Evolutionary conservation across 2,888 invertebrate species (phyloP).

Genomic region (Leptura quadrifasciata): DNA sequence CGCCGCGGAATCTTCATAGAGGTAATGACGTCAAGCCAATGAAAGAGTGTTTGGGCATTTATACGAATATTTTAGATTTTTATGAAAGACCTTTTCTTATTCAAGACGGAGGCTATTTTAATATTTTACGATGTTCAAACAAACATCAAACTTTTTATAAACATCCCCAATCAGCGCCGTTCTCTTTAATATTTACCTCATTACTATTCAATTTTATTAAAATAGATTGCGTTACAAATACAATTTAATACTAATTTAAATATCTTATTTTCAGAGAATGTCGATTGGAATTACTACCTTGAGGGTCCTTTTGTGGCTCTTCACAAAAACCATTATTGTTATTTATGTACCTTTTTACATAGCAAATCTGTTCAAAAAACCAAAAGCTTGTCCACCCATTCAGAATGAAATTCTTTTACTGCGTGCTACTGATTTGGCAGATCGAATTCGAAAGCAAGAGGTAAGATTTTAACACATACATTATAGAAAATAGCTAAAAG

Average conservation of each 20-base stretch:
- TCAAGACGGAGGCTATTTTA: too few species aligned
- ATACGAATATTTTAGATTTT: too few species aligned
- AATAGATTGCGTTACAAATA: too few species aligned
- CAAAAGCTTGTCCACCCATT: conserved; percentile 80
- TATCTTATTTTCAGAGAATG: conserved; percentile 47
- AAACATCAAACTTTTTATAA: too few species aligned
- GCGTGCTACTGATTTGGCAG: conserved; percentile 82
- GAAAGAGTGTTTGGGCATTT: too few species aligned
- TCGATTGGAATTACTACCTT: conserved; percentile 51
- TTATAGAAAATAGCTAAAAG: not conserved
- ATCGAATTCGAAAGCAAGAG: conserved; percentile 83
- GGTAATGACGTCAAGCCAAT: too few species aligned
- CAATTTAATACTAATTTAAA: not conserved
- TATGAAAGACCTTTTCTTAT: too few species aligned
- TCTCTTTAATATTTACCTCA: too few species aligned
- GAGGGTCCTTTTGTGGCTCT: conserved; percentile 54
- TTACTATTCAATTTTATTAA: too few species aligned
- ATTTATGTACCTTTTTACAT: conserved; percentile 58
- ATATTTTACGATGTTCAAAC: too few species aligned
- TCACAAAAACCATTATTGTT: conserved; percentile 54
- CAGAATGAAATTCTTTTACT: conserved; percentile 81
- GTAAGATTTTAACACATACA: conserved; percentile 71
- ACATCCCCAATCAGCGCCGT: too few species aligned
- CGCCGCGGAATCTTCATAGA: too few species aligned
- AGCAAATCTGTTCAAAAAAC: conserved; percentile 73